Percentiles rank a stretch among this genome's conserved stretches.
Evolutionary conservation across 1,140 invertebrate species (phyloP).

Genomic region (Drosophila subpulchrella): DNA sequence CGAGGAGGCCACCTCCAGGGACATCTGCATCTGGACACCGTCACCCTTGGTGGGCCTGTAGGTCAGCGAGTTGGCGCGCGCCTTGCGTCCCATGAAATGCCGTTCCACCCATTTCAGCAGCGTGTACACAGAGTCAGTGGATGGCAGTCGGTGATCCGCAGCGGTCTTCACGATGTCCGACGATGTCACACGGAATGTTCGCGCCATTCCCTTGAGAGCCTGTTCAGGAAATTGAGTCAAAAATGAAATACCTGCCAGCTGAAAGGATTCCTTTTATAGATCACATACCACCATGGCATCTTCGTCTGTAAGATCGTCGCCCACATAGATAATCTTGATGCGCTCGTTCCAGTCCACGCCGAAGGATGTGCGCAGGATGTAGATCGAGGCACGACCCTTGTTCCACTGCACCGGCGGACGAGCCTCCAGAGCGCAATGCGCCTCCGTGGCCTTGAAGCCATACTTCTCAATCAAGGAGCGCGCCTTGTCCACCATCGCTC

Average conservation of each 20-base stretch:
- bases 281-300: constrained; percentile 93
- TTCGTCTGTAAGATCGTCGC: constrained; percentile 95
- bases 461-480: constrained; percentile 89
- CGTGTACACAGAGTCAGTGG: constrained; percentile 94
- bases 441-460: constrained; percentile 91
- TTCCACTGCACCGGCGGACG: constrained; percentile 96
- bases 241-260: background rate
- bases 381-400: constrained; percentile 94
- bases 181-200: constrained; percentile 94
- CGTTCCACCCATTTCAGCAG: constrained; percentile 96
- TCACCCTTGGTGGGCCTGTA: constrained; percentile 87
- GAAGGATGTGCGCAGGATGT: constrained; percentile 94
- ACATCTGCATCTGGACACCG: constrained; percentile 90
- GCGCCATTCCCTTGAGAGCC: constrained; percentile 95
- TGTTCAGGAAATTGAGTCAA: constrained; percentile 61
- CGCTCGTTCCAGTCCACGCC: constrained; percentile 96
- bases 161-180: constrained; percentile 94
- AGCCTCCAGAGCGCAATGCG: constrained; percentile 94
- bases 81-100: constrained; percentile 91
- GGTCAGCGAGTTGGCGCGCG: constrained; percentile 86
- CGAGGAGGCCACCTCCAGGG: constrained; percentile 85
- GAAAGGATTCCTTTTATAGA: background rate
- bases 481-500: constrained; percentile 88
- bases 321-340: constrained; percentile 95
- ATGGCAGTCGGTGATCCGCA: constrained; percentile 93